Evolutionary conservation across 2,888 invertebrate genomes (phyloP).

Genomic region (Zygogramma bicolorata): DNA sequence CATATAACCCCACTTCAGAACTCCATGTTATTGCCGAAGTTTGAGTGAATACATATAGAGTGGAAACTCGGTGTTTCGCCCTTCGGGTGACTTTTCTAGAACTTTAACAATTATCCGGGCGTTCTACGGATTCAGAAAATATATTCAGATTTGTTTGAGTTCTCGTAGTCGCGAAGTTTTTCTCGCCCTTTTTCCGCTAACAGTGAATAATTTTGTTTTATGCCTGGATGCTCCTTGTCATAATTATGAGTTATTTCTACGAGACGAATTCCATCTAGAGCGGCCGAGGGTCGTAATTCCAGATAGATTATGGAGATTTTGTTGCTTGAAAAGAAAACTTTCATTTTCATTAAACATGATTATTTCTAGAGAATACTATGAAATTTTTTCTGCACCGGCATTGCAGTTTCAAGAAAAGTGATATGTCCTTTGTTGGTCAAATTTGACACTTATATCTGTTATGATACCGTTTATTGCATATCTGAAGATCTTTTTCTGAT

Average conservation of each 20-base stretch:
- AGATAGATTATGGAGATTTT: background rate
- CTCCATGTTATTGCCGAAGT: background rate
- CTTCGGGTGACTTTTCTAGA: constrained; percentile 1
- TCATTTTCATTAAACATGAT: too few species aligned
- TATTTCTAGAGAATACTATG: too few species aligned
- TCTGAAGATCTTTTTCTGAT: too few species aligned
- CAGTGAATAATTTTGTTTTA: background rate
- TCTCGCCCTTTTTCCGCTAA: background rate
- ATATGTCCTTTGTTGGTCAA: too few species aligned
- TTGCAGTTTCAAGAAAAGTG: too few species aligned
- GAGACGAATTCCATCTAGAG: constrained; percentile 31
- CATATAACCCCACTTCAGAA: background rate
- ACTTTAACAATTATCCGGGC: constrained; percentile 4
- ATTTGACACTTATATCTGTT: too few species aligned
- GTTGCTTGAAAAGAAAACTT: too few species aligned
- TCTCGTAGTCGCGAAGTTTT: background rate
- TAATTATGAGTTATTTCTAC: background rate
- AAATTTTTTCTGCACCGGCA: too few species aligned
- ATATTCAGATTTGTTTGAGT: constrained; percentile 2
- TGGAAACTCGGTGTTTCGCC: background rate
- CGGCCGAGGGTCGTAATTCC: background rate
- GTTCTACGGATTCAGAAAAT: background rate
- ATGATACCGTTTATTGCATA: too few species aligned
- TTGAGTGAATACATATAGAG: background rate
- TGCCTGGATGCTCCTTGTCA: background rate